Evolutionary conservation across 2,888 invertebrate genomes (phyloP), one percentile per base, ranked within the genome.

Genomic region (Acleris holmiana): DNA sequence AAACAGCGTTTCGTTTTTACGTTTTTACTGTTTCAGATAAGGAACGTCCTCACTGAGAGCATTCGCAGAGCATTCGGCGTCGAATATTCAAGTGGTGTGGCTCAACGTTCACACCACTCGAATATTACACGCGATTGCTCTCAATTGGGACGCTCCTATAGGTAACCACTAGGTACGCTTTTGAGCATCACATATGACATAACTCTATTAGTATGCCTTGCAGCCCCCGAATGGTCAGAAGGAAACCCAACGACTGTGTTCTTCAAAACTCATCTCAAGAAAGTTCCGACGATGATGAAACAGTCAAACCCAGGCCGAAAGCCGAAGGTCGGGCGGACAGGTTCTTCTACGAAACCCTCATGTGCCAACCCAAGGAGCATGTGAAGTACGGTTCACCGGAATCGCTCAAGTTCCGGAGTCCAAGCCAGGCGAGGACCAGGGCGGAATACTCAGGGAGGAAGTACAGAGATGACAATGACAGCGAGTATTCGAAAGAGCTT

Each of bases 301-400:
- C 29, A 8, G 10, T 41, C 2, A 85, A 85, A 44, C 69, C 70
- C 0, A 71, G 78, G 3, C 71, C 73, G 2, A 88, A 86, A 66
- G 64, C 76, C 1, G 88, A 88, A 17, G 78, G 79, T 0, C 73
- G 85, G 19, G 84, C 86, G 0, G 88, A 90, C 67, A 78, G 84
- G 55, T 90, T 81, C 68, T 90, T 91, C 68, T 91, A 89, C 67
- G 91, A 91, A 2, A 85, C 89, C 0, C 80, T 91, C 0, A 85
- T 89, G 86, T 91, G 91, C 64, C 83, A 88, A 40, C 82, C 41
- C 13, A 55, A 55, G 53, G 64, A 58, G 7, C 50, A 19, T 7
- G 77, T 51, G 2, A 73, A 71, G 41, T 84, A 83, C 57, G 73
- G 75, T 2, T 76, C 80, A 0, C 78, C 84, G 0, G 83, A 85